Evolutionary conservation across 2,113 vertebrate genomes (phyloP).

Genomic region (Gymnobelideus leadbeateri): DNA sequence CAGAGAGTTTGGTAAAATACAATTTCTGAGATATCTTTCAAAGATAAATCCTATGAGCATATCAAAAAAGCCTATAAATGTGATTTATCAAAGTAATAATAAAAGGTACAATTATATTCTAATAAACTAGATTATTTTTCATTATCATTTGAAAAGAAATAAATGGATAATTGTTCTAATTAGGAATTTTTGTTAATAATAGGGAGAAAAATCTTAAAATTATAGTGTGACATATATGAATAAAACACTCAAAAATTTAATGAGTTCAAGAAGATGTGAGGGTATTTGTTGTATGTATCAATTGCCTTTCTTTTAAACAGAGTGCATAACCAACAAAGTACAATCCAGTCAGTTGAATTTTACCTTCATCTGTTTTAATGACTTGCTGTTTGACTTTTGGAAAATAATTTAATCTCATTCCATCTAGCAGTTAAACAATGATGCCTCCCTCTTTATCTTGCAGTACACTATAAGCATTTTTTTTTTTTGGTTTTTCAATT

Average conservation of each 20-base stretch:
- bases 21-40: no score
- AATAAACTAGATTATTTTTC: not conserved
- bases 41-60: no score
- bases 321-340: not conserved
- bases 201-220: not conserved
- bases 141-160: not conserved
- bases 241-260: not conserved
- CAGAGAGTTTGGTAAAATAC: no score
- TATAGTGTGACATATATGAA: not conserved
- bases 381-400: not conserved
- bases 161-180: not conserved
- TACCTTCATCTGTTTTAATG: not conserved
- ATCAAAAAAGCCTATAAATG: no score
- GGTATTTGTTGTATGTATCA: not conserved
- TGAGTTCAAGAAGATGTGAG: not conserved
- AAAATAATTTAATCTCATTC: not conserved
- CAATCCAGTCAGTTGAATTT: not conserved
- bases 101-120: not conserved
- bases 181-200: not conserved
- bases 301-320: not conserved
- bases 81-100: no score
- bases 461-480: not conserved
- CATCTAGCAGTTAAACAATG: not conserved
- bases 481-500: not conserved
- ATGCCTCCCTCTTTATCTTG: not conserved